Evolutionary conservation across 1,140 invertebrate genomes (phyloP).

Genomic region (Drosophila baimaii): DNA sequence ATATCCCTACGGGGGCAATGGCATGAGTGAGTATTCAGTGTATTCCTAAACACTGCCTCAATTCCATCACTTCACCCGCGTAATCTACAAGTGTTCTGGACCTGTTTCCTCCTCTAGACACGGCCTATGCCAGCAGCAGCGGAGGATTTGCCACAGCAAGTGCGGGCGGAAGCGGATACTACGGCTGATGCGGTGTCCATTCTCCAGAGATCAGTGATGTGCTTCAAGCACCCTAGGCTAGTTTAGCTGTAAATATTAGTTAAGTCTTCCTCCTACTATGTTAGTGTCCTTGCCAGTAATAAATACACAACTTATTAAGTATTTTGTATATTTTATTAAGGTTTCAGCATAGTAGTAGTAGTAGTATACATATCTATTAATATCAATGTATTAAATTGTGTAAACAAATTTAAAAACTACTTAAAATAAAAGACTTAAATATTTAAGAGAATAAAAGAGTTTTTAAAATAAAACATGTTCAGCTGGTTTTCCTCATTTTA

Average conservation of each 20-base stretch:
- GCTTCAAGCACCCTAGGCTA: slow-evolving; percentile 21
- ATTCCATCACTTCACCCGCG: slow-evolving; percentile 8
- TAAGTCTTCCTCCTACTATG: slow-evolving; percentile 46
- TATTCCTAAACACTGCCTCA: neutral
- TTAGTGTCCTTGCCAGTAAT: slow-evolving; percentile 6
- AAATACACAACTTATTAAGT: slow-evolving; percentile 13
- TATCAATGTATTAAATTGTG: neutral
- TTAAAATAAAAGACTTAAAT: neutral
- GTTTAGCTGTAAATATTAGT: slow-evolving; percentile 39
- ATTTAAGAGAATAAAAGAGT: no score
- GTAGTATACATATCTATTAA: no score
- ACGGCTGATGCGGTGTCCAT: slow-evolving; percentile 45
- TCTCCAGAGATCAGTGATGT: neutral
- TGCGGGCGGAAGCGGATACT: slow-evolving; percentile 61
- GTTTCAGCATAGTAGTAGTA: neutral
- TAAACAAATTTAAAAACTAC: neutral
- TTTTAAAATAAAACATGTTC: no score
- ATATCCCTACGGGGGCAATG: slow-evolving; percentile 68
- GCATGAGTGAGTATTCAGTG: slow-evolving; percentile 66
- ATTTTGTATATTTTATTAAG: neutral
- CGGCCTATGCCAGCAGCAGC: slow-evolving; percentile 75
- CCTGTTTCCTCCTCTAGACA: slow-evolving; percentile 73
- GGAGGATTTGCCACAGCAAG: slow-evolving; percentile 70
- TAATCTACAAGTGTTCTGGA: slow-evolving; percentile 75
- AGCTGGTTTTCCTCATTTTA: no score